These are phyloP conservation scores for Paralichthys olivaceus DNA, from an alignment of 2,113 vertebrate genomes.

Conservation along the genomic window DNA sequence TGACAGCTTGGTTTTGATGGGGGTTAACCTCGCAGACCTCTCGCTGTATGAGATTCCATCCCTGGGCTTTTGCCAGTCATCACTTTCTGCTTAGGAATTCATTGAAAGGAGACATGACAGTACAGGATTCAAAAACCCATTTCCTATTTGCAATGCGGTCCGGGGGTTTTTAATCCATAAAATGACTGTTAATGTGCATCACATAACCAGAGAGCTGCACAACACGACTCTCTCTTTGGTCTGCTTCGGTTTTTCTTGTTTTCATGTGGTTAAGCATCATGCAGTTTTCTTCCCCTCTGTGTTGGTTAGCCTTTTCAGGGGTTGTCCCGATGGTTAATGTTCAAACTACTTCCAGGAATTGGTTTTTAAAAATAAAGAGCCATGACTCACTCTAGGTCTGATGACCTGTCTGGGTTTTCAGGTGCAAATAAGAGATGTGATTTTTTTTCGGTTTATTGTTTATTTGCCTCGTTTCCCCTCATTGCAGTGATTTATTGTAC, in stretches of 20 bases:
- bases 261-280: constrained; percentile 5
- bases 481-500: constrained; percentile 36
- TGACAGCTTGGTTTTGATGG: constrained; percentile 55
- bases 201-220: constrained; percentile 1
- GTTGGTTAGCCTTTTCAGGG: constrained; percentile 21
- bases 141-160: constrained; percentile 35
- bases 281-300: background rate
- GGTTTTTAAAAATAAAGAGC: constrained; percentile 15
- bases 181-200: background rate
- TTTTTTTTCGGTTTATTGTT: constrained; percentile 10
- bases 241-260: constrained; percentile 8
- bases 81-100: constrained; percentile 29
- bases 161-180: background rate
- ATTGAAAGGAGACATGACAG: constrained; percentile 37
- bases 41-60: constrained; percentile 32
- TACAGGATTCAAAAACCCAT: constrained; percentile 19
- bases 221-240: background rate
- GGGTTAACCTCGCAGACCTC: constrained; percentile 50
- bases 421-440: background rate
- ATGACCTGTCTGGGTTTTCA: constrained; percentile 29
- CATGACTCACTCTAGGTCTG: constrained; percentile 42
- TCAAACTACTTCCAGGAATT: constrained; percentile 39
- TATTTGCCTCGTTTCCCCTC: constrained; percentile 36
- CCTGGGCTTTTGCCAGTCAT: constrained; percentile 49
- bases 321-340: constrained; percentile 34